These are phyloP conservation scores for Ochotona princeps DNA, from an alignment of 2,113 vertebrate genomes.

Conservation along the genomic window DNA sequence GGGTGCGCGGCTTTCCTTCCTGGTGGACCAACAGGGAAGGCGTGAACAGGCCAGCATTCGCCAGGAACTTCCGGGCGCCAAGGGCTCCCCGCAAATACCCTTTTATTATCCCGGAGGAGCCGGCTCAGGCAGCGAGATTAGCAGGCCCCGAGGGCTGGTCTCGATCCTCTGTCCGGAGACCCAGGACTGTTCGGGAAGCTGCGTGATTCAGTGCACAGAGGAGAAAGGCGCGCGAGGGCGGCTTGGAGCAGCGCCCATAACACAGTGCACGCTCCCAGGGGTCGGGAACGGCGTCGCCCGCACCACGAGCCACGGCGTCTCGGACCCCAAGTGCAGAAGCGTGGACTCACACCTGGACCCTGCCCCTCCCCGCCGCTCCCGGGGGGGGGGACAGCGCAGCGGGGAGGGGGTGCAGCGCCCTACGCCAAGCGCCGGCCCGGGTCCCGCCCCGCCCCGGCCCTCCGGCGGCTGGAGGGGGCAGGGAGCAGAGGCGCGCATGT, in stretches of 20 bases:
- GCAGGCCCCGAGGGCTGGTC: too few species aligned
- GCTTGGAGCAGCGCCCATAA: not conserved
- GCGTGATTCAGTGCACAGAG: too few species aligned
- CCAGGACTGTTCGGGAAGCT: too few species aligned
- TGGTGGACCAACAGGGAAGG: too few species aligned
- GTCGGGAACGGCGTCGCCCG: not conserved
- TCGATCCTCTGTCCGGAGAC: too few species aligned
- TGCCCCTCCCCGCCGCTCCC: not conserved
- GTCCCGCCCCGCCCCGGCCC: constrained; percentile 57
- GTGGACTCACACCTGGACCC: not conserved
- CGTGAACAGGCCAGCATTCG: too few species aligned
- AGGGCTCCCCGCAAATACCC: not conserved
- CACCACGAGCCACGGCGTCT: not conserved
- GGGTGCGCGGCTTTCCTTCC: not conserved
- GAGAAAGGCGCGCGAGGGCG: not conserved
- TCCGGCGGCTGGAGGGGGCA: not conserved
- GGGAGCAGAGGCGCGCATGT: constrained; percentile 76
- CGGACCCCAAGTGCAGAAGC: not conserved
- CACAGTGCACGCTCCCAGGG: not conserved
- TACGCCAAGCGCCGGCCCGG: accelerated
- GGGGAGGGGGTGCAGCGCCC: not conserved
- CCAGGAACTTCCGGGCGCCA: too few species aligned
- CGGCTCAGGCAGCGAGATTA: not conserved
- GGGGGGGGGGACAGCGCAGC: accelerated
- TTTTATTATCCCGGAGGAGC: too few species aligned